Percentiles rank a stretch among this genome's conserved stretches.
phyloP scores from a whole-genome alignment of 2,113 vertebrate species.

The Notechis scutatus region DNA sequence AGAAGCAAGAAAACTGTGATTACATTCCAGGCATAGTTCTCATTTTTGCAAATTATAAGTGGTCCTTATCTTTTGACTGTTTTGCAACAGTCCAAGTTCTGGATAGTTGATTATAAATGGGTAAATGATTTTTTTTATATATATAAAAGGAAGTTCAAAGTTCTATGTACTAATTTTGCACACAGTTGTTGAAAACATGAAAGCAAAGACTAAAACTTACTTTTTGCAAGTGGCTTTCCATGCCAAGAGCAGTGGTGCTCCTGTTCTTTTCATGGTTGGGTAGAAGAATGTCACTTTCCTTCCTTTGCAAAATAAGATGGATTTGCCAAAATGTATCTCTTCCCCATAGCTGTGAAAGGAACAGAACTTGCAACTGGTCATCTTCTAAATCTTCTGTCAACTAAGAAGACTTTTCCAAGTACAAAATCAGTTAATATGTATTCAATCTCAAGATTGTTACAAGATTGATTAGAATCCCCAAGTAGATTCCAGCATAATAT shows the following conservation, averaged over 20 bases:
- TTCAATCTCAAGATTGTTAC: not conserved
- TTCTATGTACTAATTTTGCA: not conserved
- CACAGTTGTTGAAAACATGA: conserved; percentile 38
- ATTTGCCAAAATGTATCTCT: not conserved
- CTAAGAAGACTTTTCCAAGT: not conserved
- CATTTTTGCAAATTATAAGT: not conserved
- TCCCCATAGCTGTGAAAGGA: not conserved
- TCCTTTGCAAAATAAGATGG: not conserved
- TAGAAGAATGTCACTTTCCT: not conserved
- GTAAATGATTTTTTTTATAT: not conserved
- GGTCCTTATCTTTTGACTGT: not conserved
- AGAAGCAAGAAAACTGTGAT: not conserved
- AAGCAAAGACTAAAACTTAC: not conserved
- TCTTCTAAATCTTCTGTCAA: not conserved
- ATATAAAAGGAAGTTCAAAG: conserved; percentile 34
- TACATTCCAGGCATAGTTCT: conserved; percentile 15
- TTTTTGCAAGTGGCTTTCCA: not conserved
- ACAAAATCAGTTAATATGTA: not conserved
- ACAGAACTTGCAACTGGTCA: not conserved
- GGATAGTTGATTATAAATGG: not conserved
- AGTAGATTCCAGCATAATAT: not conserved
- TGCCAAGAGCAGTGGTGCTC: not conserved
- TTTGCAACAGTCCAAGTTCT: not conserved
- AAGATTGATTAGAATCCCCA: not conserved
- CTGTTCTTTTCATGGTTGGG: not conserved